Conservation (phyloP, 2,113 vertebrate genomes). For the Engraulis encrasicolus region DNA sequence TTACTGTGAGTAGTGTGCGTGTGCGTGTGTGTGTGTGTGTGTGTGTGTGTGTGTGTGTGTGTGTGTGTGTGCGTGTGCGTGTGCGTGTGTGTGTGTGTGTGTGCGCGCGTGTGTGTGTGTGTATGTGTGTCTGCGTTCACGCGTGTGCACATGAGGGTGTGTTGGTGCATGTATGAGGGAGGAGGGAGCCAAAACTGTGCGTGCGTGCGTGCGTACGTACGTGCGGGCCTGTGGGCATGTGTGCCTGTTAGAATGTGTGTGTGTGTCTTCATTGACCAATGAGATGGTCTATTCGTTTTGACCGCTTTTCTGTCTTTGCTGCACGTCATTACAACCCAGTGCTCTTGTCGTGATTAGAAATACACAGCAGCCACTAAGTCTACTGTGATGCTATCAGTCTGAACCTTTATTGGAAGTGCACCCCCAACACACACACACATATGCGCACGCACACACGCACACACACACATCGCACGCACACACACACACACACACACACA, state of each 20-base stretch:
- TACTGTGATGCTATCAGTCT: neutral
- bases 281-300: neutral
- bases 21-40: neutral
- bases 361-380: neutral
- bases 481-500: no score
- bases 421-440: neutral
- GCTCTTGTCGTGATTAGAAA: conserved; percentile 12
- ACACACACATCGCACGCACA: no score
- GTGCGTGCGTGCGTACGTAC: neutral
- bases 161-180: no score
- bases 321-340: conserved; percentile 14
- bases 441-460: no score
- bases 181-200: no score
- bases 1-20: neutral
- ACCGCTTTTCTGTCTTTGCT: conserved; percentile 17
- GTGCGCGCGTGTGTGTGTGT: neutral
- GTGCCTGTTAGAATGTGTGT: neutral
- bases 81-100: neutral
- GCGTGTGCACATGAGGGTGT: no score
- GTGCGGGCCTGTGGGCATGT: neutral
- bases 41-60: neutral
- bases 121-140: no score
- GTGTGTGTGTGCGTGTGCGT: neutral
- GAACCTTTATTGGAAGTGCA: neutral
- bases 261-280: neutral